Evolutionary conservation across 2,797 vertebrate species (phyloP), one percentile per base, ranked within the genome.

Genomic region (Sebastes alutus): DNA sequence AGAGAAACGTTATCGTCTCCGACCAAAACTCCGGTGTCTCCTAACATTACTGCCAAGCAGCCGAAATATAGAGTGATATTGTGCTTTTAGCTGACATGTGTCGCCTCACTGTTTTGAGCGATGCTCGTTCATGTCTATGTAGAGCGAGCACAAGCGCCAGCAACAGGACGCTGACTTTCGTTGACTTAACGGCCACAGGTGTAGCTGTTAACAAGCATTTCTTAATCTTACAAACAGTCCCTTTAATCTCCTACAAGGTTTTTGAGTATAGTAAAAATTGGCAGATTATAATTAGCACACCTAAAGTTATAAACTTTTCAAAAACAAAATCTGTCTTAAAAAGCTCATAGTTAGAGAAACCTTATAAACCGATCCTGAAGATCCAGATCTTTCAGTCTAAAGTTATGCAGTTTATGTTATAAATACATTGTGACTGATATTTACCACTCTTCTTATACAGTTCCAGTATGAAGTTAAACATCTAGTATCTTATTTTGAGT

Each of bases 381-480:
- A 22, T 63, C 29, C 46, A 65, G 25, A 61, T 42, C 8, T 61
- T 8, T 12, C 16, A 46, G 27, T 65, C 16, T n/a, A 46, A n/a
- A 52, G 23, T 27, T 30, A n/a, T 33, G 30, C 30, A 32, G 2
- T 38, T 11, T 42, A 67, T 12, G 2, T 8, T n/a, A 13, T 5
- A 42, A 25, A 56, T 58, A 4, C 2, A 30, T 58, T 63, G n/a
- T 59, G 35, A 30, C 60, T 25, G 13, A 16, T 62, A 25, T 42
- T 60, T 49, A 23, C 25, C 5, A 20, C 23, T 22, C 0, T 32
- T 0, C 8, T 35, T 20, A 4, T 23, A 29, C 12, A 71, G 18
- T 66, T 63, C 49, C 29, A 52, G 20, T 13, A 33, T 22, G 10
- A 75, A 75, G 20, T 74, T 72, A 35, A 80, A 74, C 30, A 63